Evolutionary conservation across 2,888 invertebrate genomes (phyloP), one percentile per base, ranked within the genome.

Genomic region (Drosophila austrosaltans): DNA sequence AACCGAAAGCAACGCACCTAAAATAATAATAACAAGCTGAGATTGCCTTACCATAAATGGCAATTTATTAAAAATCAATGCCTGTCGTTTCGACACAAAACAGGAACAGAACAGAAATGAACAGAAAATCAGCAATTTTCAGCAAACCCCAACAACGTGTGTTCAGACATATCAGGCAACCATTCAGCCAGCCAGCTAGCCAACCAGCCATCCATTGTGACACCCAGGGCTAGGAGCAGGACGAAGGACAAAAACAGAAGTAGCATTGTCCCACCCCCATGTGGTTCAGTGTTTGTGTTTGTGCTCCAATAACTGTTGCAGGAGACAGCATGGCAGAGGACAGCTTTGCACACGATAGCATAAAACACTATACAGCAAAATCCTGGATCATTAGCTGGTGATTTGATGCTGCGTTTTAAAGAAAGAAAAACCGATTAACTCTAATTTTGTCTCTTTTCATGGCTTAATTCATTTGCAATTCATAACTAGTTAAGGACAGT

Each of bases 11-110:
- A 53, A 39, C 56, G 62, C 69, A 75, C 66, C 74, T 68, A 75
- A 79, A 87, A 82, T 82, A 83, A 83, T 83, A 79, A 76, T 73
- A 69, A 72, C 69, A 48, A 70, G 81, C 73, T 79, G 64, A 76
- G 79, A 69, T 87, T 73, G 82, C 48, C 22, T 48, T 48, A 48
- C 48, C 48, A 72, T 80, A 82, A 83, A 85, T 87, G 82, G 83
- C 85, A 76, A 87, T 83, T 83, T 83, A 83, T 87, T 87, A 83
- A 83, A 83, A 83, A 83, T 85, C 83, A 87, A 83, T 74, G 64
- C 77, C 70, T 73, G 71, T 82, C 76, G 32, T 10, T 48, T 8
- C 39, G 54, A 56, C 65, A 30, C 32, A 25, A 30, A 8, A 36
- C 16, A 28, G n/a, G 54, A 39, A 57, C 58, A 58, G 42, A 30